Percentiles rank a stretch among this genome's conserved stretches.
phyloP scores from a whole-genome alignment of 2,113 vertebrate species.

The Gasterosteus nipponicus region DNA sequence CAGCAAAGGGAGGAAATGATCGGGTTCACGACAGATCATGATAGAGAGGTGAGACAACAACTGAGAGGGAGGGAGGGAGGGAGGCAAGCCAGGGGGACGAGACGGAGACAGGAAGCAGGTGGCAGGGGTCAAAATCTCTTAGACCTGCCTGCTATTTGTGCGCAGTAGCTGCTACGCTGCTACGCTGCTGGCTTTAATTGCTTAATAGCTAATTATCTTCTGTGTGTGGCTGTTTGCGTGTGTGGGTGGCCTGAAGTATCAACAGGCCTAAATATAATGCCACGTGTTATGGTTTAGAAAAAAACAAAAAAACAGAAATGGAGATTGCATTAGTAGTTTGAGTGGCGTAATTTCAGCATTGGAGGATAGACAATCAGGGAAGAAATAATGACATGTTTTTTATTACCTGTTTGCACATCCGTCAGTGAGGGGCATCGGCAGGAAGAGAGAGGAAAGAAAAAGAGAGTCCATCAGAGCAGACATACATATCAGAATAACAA shows the following conservation, averaged over 20 bases:
- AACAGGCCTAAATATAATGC: conserved; percentile 17
- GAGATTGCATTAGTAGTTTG: neutral
- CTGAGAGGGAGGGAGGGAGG: neutral
- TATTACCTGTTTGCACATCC: conserved; percentile 69
- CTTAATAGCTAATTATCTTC: conserved; percentile 43
- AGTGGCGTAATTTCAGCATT: neutral
- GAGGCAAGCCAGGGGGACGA: conserved; percentile 8
- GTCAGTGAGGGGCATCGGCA: conserved; percentile 10
- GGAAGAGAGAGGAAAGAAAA: conserved; percentile 1
- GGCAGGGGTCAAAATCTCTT: conserved; percentile 42
- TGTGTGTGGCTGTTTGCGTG: conserved; percentile 12
- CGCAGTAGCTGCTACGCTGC: conserved; percentile 27
- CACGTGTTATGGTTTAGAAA: conserved; percentile 6
- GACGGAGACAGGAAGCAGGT: conserved; percentile 28
- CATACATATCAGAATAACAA: neutral
- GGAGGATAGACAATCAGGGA: neutral
- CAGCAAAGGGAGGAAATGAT: conserved; percentile 42
- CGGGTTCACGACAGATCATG: conserved; percentile 35
- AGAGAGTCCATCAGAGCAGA: conserved; percentile 1
- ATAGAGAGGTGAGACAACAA: conserved; percentile 38
- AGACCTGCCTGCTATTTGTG: conserved; percentile 42
- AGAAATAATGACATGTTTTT: conserved; percentile 20
- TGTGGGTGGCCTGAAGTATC: conserved; percentile 24
- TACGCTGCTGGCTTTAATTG: conserved; percentile 24
- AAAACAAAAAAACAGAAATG: conserved; percentile 10